These are phyloP conservation scores for Bufotes viridis DNA, from an alignment of 2,797 vertebrate genomes.

Conservation along the genomic window DNA sequence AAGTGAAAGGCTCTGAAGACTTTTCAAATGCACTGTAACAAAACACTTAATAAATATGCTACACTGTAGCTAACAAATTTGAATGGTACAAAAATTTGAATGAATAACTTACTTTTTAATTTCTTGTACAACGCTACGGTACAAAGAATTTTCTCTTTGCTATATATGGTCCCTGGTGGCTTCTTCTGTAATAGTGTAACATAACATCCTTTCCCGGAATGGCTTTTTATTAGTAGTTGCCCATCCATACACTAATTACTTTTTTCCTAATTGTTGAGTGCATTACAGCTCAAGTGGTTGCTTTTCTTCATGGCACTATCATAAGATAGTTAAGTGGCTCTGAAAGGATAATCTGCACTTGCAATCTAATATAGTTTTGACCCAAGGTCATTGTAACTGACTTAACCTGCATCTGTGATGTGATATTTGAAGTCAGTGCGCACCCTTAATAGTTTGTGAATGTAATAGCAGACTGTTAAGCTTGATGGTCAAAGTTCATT, in stretches of 20 bases:
- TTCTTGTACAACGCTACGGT: not conserved
- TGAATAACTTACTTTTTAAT: not conserved
- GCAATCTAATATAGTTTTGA: slow-evolving; percentile 48
- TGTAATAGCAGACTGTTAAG: slow-evolving; percentile 44
- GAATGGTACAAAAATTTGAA: not conserved
- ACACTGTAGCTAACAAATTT: not conserved
- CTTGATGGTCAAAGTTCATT: slow-evolving; percentile 48
- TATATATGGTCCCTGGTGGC: not conserved
- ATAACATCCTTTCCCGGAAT: slow-evolving; percentile 65
- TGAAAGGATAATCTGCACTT: slow-evolving; percentile 16
- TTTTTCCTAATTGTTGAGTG: slow-evolving; percentile 74
- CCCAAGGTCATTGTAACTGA: slow-evolving; percentile 52
- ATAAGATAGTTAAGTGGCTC: slow-evolving; percentile 28
- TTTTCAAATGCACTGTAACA: too few relatives aligned
- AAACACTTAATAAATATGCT: not conserved
- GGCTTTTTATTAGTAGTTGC: slow-evolving; percentile 77
- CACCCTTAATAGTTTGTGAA: slow-evolving; percentile 42
- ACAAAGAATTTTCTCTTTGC: not conserved
- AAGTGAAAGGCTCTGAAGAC: too few relatives aligned
- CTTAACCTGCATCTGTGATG: slow-evolving; percentile 53
- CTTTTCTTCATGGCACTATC: slow-evolving; percentile 13
- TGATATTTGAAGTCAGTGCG: slow-evolving; percentile 45
- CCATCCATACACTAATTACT: slow-evolving; percentile 77
- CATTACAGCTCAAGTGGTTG: slow-evolving; percentile 23
- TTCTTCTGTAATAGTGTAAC: slow-evolving; percentile 5